Evolutionary conservation across 2,113 vertebrate genomes (phyloP).

Genomic region (Mobula birostris): DNA sequence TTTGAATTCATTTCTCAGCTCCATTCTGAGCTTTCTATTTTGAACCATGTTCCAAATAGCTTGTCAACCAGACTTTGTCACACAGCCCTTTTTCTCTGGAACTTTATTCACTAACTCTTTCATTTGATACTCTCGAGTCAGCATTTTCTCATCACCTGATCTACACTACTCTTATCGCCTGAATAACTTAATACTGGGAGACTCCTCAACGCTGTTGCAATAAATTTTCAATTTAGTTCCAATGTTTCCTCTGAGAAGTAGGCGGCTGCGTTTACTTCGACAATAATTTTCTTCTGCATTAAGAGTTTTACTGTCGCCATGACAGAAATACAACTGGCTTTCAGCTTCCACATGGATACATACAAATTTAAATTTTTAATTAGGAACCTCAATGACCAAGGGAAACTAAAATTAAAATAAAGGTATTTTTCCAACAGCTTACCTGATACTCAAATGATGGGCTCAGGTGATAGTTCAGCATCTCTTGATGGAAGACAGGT

Average conservation of each 20-base stretch:
- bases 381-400: too few relatives aligned
- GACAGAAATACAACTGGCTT: background rate
- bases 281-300: background rate
- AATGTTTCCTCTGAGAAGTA: background rate
- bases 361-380: background rate
- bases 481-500: constrained; percentile 95
- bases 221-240: background rate
- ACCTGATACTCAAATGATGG: constrained; percentile 98
- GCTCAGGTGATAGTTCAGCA: constrained; percentile 94
- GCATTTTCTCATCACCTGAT: background rate
- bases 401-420: background rate
- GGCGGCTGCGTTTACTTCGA: background rate
- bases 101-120: too few relatives aligned
- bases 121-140: background rate
- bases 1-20: too few relatives aligned
- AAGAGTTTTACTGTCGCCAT: background rate
- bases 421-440: background rate
- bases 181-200: background rate
- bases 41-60: too few relatives aligned
- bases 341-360: background rate
- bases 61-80: too few relatives aligned
- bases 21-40: too few relatives aligned
- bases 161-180: background rate
- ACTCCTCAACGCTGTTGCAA: background rate
- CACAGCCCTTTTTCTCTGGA: too few relatives aligned